Conservation (phyloP, 2,797 vertebrate species). For the Periparus ater region DNA sequence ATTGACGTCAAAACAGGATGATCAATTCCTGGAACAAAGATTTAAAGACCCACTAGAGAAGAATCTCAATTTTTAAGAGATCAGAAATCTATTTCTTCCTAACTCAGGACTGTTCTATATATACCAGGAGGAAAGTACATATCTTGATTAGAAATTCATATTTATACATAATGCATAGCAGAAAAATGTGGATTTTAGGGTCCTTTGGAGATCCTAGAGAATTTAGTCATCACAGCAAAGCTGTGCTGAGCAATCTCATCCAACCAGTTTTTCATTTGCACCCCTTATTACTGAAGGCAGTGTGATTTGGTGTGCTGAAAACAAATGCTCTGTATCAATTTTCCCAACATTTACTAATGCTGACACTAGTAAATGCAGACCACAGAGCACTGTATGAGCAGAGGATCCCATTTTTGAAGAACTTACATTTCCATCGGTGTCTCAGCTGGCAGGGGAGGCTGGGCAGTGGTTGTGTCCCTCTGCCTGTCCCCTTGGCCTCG, state of each 20-base stretch:
- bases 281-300: neutral
- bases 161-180: neutral
- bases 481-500: neutral
- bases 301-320: neutral
- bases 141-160: constrained; percentile 22
- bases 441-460: neutral
- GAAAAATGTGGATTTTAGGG: neutral
- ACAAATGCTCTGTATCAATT: neutral
- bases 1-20: constrained; percentile 29
- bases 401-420: neutral
- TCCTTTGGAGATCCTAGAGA: constrained; percentile 12
- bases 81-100: neutral
- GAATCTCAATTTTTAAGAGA: constrained; percentile 33
- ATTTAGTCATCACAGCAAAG: neutral
- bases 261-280: neutral
- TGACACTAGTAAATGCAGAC: neutral
- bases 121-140: neutral
- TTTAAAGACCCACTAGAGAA: constrained; percentile 43
- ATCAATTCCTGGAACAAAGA: constrained; percentile 39
- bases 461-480: neutral
- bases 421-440: neutral
- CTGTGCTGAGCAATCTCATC: neutral
- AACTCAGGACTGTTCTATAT: neutral
- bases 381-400: neutral
- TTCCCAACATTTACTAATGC: neutral